Evolutionary conservation across 2,113 vertebrate species (phyloP).

Genomic region (Salminus brasiliensis): DNA sequence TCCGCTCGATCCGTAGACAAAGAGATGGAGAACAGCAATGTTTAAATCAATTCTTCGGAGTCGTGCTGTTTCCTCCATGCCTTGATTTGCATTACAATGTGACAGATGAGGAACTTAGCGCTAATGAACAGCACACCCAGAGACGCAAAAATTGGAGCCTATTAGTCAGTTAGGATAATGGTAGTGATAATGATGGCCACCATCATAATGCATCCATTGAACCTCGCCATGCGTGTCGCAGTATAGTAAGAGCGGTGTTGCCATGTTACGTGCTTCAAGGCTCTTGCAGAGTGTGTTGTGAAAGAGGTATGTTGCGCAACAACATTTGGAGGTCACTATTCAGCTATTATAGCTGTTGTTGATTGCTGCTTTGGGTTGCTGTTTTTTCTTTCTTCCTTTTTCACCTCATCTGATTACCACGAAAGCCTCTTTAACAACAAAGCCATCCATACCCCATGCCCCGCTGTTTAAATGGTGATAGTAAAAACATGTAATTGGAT

Average conservation of each 20-base stretch:
- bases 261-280: slow-evolving; percentile 18
- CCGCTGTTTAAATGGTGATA: slow-evolving; percentile 38
- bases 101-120: not conserved
- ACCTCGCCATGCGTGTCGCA: slow-evolving; percentile 26
- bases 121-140: slow-evolving; percentile 11
- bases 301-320: slow-evolving; percentile 33
- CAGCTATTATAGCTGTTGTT: not conserved
- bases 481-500: slow-evolving; percentile 44
- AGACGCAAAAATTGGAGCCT: slow-evolving; percentile 13
- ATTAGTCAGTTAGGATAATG: slow-evolving; percentile 16
- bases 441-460: slow-evolving; percentile 41
- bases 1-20: not conserved
- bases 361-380: slow-evolving; percentile 3
- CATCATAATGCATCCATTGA: slow-evolving; percentile 20
- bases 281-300: not conserved
- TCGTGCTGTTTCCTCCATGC: slow-evolving; percentile 2
- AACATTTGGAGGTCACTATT: slow-evolving; percentile 36
- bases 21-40: not conserved
- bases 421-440: slow-evolving; percentile 20
- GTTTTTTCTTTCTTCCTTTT: not conserved
- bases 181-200: slow-evolving; percentile 20
- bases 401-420: slow-evolving; percentile 7
- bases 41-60: not conserved
- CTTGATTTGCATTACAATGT: slow-evolving; percentile 27
- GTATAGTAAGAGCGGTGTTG: slow-evolving; percentile 30